Base-by-base conservation (phyloP, 2,113 vertebrate species). In the Stictonetta naevosa region DNA sequence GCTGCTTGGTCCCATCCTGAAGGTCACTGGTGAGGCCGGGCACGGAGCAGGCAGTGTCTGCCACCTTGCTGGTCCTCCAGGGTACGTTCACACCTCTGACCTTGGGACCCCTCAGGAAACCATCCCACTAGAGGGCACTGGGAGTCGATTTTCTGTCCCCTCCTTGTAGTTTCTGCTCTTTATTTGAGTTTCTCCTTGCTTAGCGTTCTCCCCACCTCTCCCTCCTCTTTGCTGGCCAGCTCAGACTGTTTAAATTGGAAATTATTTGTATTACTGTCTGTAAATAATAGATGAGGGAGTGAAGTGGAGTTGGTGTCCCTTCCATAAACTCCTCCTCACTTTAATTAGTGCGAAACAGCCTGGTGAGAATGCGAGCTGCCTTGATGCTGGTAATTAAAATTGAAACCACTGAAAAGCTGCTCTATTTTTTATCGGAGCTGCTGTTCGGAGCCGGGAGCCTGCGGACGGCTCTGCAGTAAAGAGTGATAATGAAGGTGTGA, bases 401-500 rank as follows among this genome's bases (percentile, higher is more conserved):
- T 97, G 98, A 98, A 98, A 99, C 98, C 98, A 98, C 98, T 97
- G 98, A 98, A 99, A 96, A 97, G 96, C 96, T 98, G 98, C 98
- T 98, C 98, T 99, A 98, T 99, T 99, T 99, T 97, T 99, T 99
- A 99, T 99, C 98, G 98, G 98, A 97, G 98, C 98, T 98, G 98
- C 98, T 99, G 98, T 98, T 98, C 97, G 97, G 98, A 98, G 98
- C 98, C 81, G 97, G 98, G 98, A 98, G 98, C 98, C 98, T 97
- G 96, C 97, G 98, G 98, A 98, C 98, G 98, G 98, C 98, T 98
- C 97, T 98, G 98, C 98, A 99, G 99, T 99, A 99, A 99, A 99
- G 98, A 99, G 98, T 98, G 98, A 99, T 99, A 99, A 99, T 99
- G 99, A 99, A 99, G 99, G 98, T 99, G 99, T 98, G 98, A 99